Base-by-base conservation (phyloP, 2,888 invertebrate species). In the Selenia dentaria region DNA sequence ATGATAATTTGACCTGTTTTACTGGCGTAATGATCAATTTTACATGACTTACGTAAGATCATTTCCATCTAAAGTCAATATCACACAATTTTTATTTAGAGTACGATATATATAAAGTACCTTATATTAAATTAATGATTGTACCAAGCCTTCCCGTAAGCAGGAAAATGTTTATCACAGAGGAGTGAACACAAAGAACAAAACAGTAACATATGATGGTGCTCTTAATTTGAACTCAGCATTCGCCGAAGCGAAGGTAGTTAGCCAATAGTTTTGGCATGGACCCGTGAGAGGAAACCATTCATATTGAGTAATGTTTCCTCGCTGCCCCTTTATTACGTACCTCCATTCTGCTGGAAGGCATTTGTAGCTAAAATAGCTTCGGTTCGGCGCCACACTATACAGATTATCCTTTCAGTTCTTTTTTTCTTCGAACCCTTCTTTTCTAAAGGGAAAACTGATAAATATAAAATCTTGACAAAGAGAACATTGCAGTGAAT, bases 231-330 rank as follows among this genome's bases (percentile, higher is more conserved):
- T 64, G 59, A 57, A 58, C 64, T 70, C 63, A 57, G 61, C 61
- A 64, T 63, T 69, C 68, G 62, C 52, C 65, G 56, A 54, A 54
- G 60, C 56, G 69, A 64, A 73, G 75, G 69, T 74, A 73, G 76
- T 78, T 77, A 72, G 58, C 69, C 77, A 73, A 79, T 77, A 79
- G 80, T 79, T 79, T 75, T 72, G 78, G 73, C 71, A 70, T 64
- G 68, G 70, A 59, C 67, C 62, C 65, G 62, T 68, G 60, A 67
- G 67, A 72, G 84, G 83, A 83, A 83, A 75, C 81, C 74, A 83
- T 84, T 75, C 75, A 75, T 81, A 83, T 76, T 77, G 81, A 79
- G 67, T 81, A 83, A 84, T 83, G 81, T 75, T 80, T 80, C 79
- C 82, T 70, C 63, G 59, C 60, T 68, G 71, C 70, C 67, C 67